A percentile compares a stretch with the other conserved stretches of the same genome.
phyloP scores from a whole-genome alignment of 1,140 invertebrate species.

The Papilio aristodemus region DNA sequence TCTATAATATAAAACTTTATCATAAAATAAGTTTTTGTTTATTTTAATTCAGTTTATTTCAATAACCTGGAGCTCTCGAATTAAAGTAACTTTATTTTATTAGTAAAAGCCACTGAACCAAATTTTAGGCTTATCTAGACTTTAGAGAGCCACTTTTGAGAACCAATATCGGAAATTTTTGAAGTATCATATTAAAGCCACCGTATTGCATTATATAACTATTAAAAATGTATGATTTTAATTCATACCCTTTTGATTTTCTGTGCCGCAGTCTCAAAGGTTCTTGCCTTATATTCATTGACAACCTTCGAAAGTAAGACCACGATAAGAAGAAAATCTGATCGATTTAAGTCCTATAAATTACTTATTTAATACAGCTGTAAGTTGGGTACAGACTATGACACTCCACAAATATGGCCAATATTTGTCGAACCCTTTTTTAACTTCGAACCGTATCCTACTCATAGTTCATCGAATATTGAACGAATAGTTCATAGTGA shows the following conservation, averaged over 20 bases:
- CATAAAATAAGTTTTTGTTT: too few relatives aligned
- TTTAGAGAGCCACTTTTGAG: not conserved
- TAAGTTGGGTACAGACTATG: too few relatives aligned
- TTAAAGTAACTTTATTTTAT: slow-evolving; percentile 7
- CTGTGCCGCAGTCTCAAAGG: too few relatives aligned
- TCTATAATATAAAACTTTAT: too few relatives aligned
- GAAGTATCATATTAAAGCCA: not conserved
- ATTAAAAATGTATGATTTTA: slow-evolving; percentile 5
- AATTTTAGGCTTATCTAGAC: slow-evolving; percentile 12
- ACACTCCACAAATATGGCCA: not conserved
- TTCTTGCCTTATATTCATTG: too few relatives aligned
- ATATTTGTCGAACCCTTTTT: not conserved
- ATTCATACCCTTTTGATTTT: too few relatives aligned
- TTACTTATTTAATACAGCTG: too few relatives aligned
- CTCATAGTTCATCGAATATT: not conserved
- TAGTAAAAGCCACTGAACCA: slow-evolving; percentile 7
- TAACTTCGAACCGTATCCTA: not conserved
- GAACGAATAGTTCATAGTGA: slow-evolving; percentile 15
- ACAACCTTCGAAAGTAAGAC: too few relatives aligned
- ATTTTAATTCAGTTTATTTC: not conserved
- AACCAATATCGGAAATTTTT: not conserved
- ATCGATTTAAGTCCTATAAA: too few relatives aligned
- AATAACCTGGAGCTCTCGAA: not conserved
- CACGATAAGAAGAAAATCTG: too few relatives aligned
- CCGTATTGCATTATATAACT: not conserved